phyloP scores from a whole-genome alignment of 2,113 vertebrate species.

The Chionodraco myersi region DNA sequence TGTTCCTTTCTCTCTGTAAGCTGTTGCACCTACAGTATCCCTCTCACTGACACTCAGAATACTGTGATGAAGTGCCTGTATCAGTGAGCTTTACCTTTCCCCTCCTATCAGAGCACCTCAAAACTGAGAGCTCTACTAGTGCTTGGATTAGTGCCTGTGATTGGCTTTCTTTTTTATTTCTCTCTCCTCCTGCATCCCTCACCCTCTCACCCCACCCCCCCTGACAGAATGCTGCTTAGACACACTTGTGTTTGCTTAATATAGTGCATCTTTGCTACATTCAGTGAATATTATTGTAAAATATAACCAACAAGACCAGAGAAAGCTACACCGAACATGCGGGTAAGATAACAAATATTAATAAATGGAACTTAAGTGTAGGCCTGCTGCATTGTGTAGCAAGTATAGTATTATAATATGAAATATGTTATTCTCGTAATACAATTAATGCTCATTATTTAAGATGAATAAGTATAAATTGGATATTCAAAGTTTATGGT shows the following conservation, averaged over 20 bases:
- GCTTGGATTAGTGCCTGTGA: constrained; percentile 69
- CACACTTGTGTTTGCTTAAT: constrained; percentile 16
- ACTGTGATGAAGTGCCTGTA: constrained; percentile 71
- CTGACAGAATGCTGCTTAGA: constrained; percentile 8
- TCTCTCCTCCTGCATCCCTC: constrained; percentile 41
- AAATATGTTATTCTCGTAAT: neutral
- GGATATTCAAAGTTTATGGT: no score
- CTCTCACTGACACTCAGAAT: constrained; percentile 47
- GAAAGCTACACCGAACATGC: neutral
- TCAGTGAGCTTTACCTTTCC: constrained; percentile 84
- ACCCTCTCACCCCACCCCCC: neutral
- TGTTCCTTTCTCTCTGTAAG: constrained; percentile 51
- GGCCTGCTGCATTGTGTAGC: constrained; percentile 53
- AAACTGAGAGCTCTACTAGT: constrained; percentile 65
- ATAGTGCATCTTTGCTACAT: constrained; percentile 10
- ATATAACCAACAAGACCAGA: constrained; percentile 17
- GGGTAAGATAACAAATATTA: neutral
- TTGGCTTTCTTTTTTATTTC: constrained; percentile 51
- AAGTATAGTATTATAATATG: constrained; percentile 17
- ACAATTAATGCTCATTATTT: neutral
- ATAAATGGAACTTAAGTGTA: constrained; percentile 21
- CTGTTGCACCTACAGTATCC: constrained; percentile 36
- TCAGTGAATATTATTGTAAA: constrained; percentile 10
- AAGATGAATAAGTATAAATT: neutral
- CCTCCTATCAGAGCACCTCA: constrained; percentile 80